Evolutionary conservation across 2,797 vertebrate genomes (phyloP).

Genomic region (Gymnocypris eckloni): DNA sequence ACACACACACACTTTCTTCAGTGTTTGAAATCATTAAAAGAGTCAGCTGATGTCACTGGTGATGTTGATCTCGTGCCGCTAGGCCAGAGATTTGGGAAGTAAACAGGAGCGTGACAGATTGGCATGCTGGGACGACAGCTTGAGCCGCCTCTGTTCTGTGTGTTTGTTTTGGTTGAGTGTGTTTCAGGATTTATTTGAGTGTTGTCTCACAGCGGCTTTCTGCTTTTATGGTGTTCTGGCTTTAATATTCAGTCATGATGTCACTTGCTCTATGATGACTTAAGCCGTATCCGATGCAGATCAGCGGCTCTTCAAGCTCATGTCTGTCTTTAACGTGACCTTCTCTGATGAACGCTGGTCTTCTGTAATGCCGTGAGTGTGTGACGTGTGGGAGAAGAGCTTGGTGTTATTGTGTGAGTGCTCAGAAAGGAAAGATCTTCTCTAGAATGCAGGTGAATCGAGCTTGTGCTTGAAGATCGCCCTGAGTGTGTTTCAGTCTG

Average conservation of each 20-base stretch:
- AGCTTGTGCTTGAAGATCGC: background rate
- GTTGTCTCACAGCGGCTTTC: background rate
- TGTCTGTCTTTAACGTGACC: background rate
- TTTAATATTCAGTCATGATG: background rate
- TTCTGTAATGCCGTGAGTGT: background rate
- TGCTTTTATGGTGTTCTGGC: background rate
- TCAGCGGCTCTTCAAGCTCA: background rate
- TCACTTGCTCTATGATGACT: background rate
- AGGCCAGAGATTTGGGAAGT: constrained; percentile 66
- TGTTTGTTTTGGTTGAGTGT: constrained; percentile 39
- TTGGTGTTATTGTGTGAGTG: background rate
- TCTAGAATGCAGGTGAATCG: background rate
- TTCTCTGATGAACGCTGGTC: background rate
- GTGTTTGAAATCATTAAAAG: no score
- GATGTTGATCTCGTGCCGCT: background rate
- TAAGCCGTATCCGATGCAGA: background rate
- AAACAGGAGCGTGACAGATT: constrained; percentile 76
- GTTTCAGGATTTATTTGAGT: constrained; percentile 14
- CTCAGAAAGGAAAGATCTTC: background rate
- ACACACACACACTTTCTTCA: background rate
- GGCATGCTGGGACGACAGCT: constrained; percentile 75
- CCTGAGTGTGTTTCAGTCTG: background rate
- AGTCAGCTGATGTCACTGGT: background rate
- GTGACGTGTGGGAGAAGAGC: background rate
- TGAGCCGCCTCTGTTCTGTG: constrained; percentile 58